Conservation (phyloP, 2,797 vertebrate genomes). For the Falco cherrug region DNA sequence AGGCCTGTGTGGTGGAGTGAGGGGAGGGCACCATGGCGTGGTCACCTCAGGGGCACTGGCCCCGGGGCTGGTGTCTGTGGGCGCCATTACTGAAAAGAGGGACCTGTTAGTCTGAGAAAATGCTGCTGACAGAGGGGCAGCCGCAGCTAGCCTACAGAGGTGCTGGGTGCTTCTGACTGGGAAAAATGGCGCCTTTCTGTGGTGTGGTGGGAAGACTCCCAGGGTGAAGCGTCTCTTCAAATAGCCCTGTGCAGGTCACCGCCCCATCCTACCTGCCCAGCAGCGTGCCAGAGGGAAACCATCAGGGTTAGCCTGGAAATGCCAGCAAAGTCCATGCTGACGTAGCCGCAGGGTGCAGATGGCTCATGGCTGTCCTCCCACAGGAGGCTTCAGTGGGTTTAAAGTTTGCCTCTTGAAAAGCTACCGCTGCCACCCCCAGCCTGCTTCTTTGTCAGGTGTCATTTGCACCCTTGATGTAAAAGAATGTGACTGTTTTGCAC, state of each 20-base stretch:
- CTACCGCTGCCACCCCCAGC: neutral
- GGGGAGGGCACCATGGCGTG: accelerated
- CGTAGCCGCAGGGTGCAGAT: accelerated
- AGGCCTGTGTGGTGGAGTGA: neutral
- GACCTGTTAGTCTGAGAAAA: accelerated
- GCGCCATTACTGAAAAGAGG: accelerated
- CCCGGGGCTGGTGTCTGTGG: neutral
- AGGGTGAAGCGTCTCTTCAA: neutral
- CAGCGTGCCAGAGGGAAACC: accelerated
- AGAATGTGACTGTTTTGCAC: neutral
- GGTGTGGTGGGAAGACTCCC: accelerated
- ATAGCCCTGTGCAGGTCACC: neutral
- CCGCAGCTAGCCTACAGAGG: neutral
- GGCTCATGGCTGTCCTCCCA: neutral
- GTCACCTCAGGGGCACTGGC: accelerated
- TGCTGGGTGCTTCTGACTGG: neutral
- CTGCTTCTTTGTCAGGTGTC: neutral
- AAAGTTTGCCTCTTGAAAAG: neutral
- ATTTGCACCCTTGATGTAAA: neutral
- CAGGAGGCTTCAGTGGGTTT: accelerated
- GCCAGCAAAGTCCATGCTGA: neutral
- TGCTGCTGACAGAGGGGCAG: neutral
- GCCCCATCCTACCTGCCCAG: neutral
- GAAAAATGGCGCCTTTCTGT: neutral
- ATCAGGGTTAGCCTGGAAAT: neutral